These are phyloP conservation scores for Erethizon dorsatum DNA, from an alignment of 2,797 vertebrate species.

Conservation along the genomic window DNA sequence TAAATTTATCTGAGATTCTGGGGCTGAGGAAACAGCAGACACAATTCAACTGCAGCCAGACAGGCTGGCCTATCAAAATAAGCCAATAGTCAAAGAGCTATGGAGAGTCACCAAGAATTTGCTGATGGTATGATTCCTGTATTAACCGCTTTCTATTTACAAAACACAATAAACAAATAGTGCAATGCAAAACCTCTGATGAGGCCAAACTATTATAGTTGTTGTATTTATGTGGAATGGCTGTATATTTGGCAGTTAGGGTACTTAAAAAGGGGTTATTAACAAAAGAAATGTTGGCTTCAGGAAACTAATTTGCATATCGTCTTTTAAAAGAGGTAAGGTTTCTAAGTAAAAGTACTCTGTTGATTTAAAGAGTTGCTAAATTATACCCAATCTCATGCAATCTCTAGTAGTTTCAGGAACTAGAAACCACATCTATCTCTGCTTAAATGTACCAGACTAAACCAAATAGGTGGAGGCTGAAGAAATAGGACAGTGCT, in stretches of 20 bases:
- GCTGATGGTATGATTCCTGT: conserved; percentile 58
- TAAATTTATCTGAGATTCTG: conserved; percentile 70
- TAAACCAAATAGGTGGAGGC: conserved; percentile 57
- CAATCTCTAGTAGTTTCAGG: conserved; percentile 69
- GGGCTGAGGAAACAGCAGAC: conserved; percentile 3
- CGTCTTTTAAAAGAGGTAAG: conserved; percentile 64
- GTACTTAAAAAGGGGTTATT: conserved; percentile 57
- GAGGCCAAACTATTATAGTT: conserved; percentile 60
- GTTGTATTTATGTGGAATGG: conserved; percentile 57
- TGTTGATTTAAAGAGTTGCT: conserved; percentile 64
- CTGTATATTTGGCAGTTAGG: conserved; percentile 61
- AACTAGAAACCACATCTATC: conserved; percentile 67
- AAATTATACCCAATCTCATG: conserved; percentile 64
- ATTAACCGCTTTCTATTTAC: conserved; percentile 73
- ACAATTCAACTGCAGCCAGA: conserved; percentile 50
- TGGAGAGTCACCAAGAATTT: conserved; percentile 54
- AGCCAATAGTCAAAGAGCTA: conserved; percentile 31
- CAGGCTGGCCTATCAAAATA: conserved; percentile 55
- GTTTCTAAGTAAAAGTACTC: conserved; percentile 70
- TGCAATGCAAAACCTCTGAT: conserved; percentile 55
- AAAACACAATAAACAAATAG: conserved; percentile 72
- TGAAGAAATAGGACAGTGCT: conserved; percentile 60
- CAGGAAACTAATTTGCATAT: conserved; percentile 73
- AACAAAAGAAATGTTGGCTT: conserved; percentile 65
- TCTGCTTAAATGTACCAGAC: conserved; percentile 48